Conservation (phyloP, 1,140 invertebrate species). For the Ceratosolen fusciceps region DNA sequence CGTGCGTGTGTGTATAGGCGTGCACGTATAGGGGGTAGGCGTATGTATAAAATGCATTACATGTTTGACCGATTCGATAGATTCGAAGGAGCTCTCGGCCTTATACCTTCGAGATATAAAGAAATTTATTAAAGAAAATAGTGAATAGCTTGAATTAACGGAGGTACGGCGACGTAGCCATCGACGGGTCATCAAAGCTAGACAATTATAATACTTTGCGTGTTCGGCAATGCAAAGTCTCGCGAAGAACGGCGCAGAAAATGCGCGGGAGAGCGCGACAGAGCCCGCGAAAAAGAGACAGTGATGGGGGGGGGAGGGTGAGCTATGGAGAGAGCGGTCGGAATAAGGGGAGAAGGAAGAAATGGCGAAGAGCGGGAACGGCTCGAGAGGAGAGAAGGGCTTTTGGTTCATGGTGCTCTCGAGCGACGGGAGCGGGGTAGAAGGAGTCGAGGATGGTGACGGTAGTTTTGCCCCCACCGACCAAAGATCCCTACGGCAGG, state of each 20-base stretch:
- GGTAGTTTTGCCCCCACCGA: slow-evolving; percentile 55
- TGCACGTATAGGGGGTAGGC: too few species aligned
- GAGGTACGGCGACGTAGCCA: not conserved
- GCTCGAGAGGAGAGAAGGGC: slow-evolving; percentile 5
- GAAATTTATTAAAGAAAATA: too few species aligned
- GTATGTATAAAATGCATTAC: too few species aligned
- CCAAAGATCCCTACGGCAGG: slow-evolving; percentile 61
- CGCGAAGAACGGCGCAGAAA: not conserved
- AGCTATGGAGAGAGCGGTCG: not conserved
- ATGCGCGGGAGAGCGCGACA: not conserved
- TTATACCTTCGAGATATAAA: too few species aligned
- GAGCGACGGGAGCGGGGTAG: not conserved
- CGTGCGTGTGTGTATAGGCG: too few species aligned
- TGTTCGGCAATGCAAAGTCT: slow-evolving; percentile 15
- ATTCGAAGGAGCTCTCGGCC: not conserved
- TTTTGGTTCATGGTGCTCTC: not conserved
- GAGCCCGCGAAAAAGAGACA: not conserved
- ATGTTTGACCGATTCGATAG: too few species aligned
- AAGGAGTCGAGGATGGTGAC: slow-evolving; percentile 21
- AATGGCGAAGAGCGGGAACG: not conserved
- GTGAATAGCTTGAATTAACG: too few species aligned
- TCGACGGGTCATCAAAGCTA: not conserved
- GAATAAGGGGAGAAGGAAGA: slow-evolving; percentile 8
- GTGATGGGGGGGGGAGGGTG: not conserved
- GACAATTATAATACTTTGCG: not conserved